A percentile compares a stretch with the other conserved stretches of the same genome.
These are phyloP conservation scores for Athetis lepigone DNA, from an alignment of 2,888 invertebrate genomes.

Conservation along the genomic window DNA sequence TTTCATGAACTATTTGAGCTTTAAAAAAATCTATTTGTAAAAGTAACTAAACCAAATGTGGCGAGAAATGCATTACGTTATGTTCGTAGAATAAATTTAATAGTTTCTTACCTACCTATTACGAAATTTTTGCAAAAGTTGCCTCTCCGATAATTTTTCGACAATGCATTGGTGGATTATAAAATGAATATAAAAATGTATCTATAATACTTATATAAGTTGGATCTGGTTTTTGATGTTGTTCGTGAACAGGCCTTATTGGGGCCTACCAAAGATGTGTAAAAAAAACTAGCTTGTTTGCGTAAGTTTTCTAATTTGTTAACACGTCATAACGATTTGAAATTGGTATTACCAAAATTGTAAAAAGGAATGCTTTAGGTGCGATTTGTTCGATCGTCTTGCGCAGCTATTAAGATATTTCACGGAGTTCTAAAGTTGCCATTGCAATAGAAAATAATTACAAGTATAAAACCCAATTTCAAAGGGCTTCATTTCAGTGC, in stretches of 20 bases:
- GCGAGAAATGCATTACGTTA: constrained; percentile 1
- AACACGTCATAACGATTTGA: constrained; percentile 1
- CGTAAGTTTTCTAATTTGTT: constrained; percentile 17
- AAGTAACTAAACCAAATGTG: neutral
- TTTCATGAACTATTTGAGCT: no score
- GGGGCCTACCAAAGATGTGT: constrained; percentile 36
- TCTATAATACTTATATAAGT: constrained; percentile 29
- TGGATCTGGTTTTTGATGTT: constrained; percentile 52
- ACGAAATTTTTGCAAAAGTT: constrained; percentile 16
- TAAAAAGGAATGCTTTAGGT: neutral
- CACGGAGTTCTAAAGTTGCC: no score
- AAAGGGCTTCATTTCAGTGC: no score
- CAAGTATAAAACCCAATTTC: no score
- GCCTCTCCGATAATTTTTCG: constrained; percentile 1
- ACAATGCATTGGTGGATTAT: constrained; percentile 49
- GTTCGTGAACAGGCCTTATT: constrained; percentile 46
- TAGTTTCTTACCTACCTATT: neutral
- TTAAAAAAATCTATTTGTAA: no score
- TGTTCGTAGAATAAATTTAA: constrained; percentile 5
- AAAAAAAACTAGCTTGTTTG: constrained; percentile 4
- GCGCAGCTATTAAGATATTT: no score
- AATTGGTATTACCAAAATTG: neutral
- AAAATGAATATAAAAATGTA: constrained; percentile 25
- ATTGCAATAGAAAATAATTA: no score
- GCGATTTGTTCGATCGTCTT: no score